A percentile compares a stretch with the other conserved stretches of the same genome.
Conservation (phyloP, 2,113 vertebrate species). For the Oostethus manadensis region DNA sequence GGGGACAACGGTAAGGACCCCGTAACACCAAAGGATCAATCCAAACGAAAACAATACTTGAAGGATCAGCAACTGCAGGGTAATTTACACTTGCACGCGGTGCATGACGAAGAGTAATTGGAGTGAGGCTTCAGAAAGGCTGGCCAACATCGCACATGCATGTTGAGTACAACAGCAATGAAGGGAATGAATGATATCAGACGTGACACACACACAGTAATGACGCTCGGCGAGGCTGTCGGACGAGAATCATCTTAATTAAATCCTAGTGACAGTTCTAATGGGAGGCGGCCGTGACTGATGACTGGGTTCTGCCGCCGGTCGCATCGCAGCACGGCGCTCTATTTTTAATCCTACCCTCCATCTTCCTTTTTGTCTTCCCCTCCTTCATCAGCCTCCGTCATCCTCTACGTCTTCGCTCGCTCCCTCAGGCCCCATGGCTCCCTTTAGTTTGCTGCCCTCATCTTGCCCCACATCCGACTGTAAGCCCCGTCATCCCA, state of each 20-base stretch:
- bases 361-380: constrained; percentile 14
- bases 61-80: too few species aligned
- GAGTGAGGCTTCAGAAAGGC: neutral
- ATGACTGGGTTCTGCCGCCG: constrained; percentile 62
- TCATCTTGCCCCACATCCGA: neutral
- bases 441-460: neutral
- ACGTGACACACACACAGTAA: constrained; percentile 29
- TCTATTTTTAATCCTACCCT: constrained; percentile 60
- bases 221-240: constrained; percentile 59
- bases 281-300: constrained; percentile 64
- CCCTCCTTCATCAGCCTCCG: neutral
- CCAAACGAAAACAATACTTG: too few species aligned
- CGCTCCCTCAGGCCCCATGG: neutral
- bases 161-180: neutral
- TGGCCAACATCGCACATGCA: neutral
- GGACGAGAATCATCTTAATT: constrained; percentile 76
- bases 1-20: too few species aligned
- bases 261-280: constrained; percentile 70
- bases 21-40: too few species aligned
- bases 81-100: too few species aligned
- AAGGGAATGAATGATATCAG: neutral
- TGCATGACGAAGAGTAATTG: too few species aligned
- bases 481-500: neutral
- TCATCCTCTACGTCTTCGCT: neutral
- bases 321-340: constrained; percentile 49